A percentile compares a stretch with the other conserved stretches of the same genome.
Conservation (phyloP, 2,888 invertebrate species). For the Cephus spinipes region DNA sequence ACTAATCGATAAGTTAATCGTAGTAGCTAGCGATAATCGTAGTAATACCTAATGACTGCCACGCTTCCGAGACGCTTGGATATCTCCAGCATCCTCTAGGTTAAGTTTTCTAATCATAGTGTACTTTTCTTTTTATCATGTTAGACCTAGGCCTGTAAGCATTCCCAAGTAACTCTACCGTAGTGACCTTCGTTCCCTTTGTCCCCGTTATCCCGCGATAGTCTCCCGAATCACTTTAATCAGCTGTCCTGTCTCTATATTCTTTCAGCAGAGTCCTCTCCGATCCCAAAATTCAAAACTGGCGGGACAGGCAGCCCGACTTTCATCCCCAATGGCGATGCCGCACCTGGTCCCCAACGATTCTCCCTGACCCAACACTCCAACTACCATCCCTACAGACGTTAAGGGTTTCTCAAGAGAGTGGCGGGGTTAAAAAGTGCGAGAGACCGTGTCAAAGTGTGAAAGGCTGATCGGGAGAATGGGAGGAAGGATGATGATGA, state of each 20-base stretch:
- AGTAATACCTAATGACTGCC: no score
- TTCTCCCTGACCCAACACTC: slow-evolving; percentile 66
- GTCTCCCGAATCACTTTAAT: no score
- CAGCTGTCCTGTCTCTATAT: slow-evolving; percentile 21
- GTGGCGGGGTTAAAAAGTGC: background rate
- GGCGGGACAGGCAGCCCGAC: slow-evolving; percentile 52
- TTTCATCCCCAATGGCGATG: slow-evolving; percentile 57
- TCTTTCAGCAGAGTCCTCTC: slow-evolving; percentile 50
- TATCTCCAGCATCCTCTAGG: no score
- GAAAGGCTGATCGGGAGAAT: background rate
- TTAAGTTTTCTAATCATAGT: no score
- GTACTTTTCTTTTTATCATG: no score
- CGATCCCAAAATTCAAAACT: slow-evolving; percentile 58
- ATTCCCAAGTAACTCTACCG: no score
- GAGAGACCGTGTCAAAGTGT: background rate
- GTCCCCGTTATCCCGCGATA: no score
- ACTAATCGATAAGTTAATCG: no score
- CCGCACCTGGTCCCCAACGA: slow-evolving; percentile 68
- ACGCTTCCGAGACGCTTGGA: no score
- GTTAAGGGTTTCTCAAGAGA: slow-evolving; percentile 47
- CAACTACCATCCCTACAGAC: slow-evolving; percentile 70
- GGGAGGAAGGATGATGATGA: background rate
- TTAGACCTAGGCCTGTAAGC: no score
- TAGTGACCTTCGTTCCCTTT: no score
- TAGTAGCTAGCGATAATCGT: no score